These are phyloP conservation scores for Lagocephalus sceleratus DNA, from an alignment of 2,797 vertebrate species.

Conservation along the genomic window DNA sequence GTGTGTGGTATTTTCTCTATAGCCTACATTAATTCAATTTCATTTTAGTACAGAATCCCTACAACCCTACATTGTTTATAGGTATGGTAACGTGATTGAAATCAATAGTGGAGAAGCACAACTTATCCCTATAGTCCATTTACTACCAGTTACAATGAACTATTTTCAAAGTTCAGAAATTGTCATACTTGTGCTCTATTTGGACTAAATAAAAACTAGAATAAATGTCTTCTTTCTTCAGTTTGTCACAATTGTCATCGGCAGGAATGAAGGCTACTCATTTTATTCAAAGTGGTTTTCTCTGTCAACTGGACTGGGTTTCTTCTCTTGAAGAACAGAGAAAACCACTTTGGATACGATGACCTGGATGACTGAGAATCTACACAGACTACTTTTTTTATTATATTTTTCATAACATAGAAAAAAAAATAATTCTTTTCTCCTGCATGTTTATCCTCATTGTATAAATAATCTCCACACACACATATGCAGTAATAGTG, in stretches of 20 bases:
- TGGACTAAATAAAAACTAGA: slow-evolving; percentile 58
- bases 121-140: slow-evolving; percentile 33
- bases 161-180: slow-evolving; percentile 39
- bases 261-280: slow-evolving; percentile 3
- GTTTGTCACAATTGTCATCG: slow-evolving; percentile 24
- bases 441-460: too few species aligned
- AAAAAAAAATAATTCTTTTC: too few species aligned
- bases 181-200: slow-evolving; percentile 33
- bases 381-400: too few species aligned
- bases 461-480: too few species aligned
- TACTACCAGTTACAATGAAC: slow-evolving; percentile 23
- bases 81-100: slow-evolving; percentile 25
- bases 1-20: slow-evolving; percentile 28
- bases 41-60: slow-evolving; percentile 41
- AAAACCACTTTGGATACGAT: too few species aligned
- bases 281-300: too few species aligned
- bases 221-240: slow-evolving; percentile 30
- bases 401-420: background rate
- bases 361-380: too few species aligned
- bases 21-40: slow-evolving; percentile 34
- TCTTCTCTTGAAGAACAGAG: too few species aligned
- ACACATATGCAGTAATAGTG: too few species aligned
- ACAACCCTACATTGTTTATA: slow-evolving; percentile 38
- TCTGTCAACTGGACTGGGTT: too few species aligned
- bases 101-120: slow-evolving; percentile 65